Conservation (phyloP, 1,140 invertebrate genomes). For the Mactra quadrangularis region DNA sequence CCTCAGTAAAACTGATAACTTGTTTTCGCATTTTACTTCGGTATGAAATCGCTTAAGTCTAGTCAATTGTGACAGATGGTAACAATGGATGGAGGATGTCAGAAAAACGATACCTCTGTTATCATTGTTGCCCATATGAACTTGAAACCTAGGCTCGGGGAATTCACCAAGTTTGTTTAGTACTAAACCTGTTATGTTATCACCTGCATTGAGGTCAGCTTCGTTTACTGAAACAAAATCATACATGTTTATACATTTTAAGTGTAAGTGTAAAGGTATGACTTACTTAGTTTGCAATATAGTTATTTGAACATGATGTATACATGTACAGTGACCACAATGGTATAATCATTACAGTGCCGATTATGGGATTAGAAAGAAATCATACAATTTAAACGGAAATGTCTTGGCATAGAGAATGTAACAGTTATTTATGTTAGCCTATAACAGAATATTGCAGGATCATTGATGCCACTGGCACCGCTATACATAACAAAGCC, state of each 20-base stretch:
- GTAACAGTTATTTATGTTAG: too few species aligned
- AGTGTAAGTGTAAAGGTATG: not conserved
- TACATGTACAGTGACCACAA: not conserved
- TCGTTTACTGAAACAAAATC: not conserved
- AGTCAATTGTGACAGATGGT: not conserved
- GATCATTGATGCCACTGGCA: too few species aligned
- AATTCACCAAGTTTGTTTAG: not conserved
- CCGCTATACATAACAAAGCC: too few species aligned
- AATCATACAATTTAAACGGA: too few species aligned
- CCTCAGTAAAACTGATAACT: not conserved
- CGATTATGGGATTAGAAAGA: too few species aligned
- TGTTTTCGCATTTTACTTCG: not conserved
- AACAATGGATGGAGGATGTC: not conserved
- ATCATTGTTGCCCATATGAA: not conserved
- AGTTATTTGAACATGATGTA: not conserved
- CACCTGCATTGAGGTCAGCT: not conserved
- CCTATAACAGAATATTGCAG: too few species aligned
- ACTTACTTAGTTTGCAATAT: not conserved
- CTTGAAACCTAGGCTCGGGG: not conserved
- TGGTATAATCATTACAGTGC: not conserved
- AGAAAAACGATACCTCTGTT: constrained; percentile 9
- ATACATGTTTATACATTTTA: not conserved
- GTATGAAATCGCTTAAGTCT: not conserved
- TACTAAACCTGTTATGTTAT: constrained; percentile 2
- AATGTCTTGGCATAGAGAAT: too few species aligned